phyloP scores from a whole-genome alignment of 2,888 invertebrate genomes.

The Leucophora obtusa region DNA sequence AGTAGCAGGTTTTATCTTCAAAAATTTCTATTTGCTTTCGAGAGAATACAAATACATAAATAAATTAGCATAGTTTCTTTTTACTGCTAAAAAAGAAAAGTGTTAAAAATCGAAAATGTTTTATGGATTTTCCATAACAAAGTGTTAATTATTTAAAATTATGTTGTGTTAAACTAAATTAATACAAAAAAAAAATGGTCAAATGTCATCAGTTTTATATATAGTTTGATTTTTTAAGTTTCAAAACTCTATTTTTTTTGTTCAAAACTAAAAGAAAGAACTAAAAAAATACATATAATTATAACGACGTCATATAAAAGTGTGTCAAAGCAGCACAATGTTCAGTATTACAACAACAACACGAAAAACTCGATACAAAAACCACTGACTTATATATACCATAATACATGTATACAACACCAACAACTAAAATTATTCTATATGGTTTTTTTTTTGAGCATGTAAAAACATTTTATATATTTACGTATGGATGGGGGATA shows the following conservation, averaged over 20 bases:
- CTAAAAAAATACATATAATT: constrained; percentile 57
- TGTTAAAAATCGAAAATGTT: constrained; percentile 13
- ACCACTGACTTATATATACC: constrained; percentile 53
- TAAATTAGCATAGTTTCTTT: neutral
- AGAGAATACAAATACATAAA: neutral
- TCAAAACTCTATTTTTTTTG: constrained; percentile 9
- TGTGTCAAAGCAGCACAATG: constrained; percentile 72
- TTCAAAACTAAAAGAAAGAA: constrained; percentile 3
- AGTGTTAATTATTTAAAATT: neutral
- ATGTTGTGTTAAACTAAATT: neutral
- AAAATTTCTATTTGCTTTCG: neutral
- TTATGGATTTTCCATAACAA: neutral
- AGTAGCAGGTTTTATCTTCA: neutral
- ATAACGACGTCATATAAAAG: constrained; percentile 75
- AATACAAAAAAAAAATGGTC: neutral
- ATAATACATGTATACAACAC: constrained; percentile 17
- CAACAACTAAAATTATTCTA: neutral
- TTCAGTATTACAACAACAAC: constrained; percentile 42
- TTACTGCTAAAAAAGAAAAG: neutral
- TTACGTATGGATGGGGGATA: neutral
- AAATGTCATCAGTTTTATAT: constrained; percentile 8
- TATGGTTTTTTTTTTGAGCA: neutral
- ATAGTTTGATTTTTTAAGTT: too few species aligned
- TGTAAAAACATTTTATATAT: neutral
- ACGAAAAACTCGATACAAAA: constrained; percentile 35